These are phyloP conservation scores for Drosophila punjabiensis DNA, from an alignment of 1,140 invertebrate genomes.

Conservation along the genomic window DNA sequence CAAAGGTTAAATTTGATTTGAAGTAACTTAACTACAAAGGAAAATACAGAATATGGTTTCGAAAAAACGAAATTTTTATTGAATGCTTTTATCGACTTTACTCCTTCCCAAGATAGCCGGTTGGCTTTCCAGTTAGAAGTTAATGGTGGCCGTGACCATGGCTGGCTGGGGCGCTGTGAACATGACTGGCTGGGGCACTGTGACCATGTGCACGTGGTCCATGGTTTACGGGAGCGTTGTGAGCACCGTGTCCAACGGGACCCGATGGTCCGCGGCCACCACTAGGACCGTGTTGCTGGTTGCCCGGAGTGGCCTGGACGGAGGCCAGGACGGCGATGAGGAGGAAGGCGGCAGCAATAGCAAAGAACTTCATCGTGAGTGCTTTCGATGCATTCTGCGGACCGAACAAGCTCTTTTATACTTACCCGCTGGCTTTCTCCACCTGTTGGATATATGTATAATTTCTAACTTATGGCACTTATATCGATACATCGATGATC, in stretches of 20 bases:
- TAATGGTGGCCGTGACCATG: neutral
- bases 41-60: neutral
- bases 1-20: no score
- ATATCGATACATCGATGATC: neutral
- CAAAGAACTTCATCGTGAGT: constrained; percentile 36
- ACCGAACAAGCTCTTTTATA: constrained; percentile 21
- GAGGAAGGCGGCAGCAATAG: constrained; percentile 17
- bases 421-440: neutral
- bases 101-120: neutral
- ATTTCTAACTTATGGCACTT: constrained; percentile 15
- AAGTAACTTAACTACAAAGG: neutral
- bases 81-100: constrained; percentile 6
- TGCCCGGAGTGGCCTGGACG: constrained; percentile 29
- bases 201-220: neutral
- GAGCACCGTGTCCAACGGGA: neutral
- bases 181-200: neutral
- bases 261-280: neutral
- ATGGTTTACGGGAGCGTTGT: neutral
- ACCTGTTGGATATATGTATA: constrained; percentile 1
- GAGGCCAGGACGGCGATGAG: constrained; percentile 24
- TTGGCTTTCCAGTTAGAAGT: neutral
- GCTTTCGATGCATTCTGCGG: constrained; percentile 20
- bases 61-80: constrained; percentile 27
- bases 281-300: neutral
- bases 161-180: constrained; percentile 6